phyloP scores from a whole-genome alignment of 2,888 invertebrate genomes.

The Tachina grossa region DNA sequence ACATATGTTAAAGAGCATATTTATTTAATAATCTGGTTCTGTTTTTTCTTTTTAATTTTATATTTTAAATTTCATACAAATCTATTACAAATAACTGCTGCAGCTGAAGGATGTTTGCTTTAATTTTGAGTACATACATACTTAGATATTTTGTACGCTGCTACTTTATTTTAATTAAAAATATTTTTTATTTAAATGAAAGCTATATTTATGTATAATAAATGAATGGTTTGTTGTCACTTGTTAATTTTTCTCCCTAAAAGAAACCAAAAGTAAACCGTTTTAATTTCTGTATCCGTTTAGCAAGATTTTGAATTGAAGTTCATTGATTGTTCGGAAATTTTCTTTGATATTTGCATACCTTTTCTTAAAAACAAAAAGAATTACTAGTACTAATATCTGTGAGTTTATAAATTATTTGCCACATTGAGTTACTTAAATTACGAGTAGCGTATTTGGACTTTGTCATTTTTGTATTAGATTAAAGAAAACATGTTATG shows the following conservation, averaged over 20 bases:
- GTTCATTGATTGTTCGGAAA: too few species aligned
- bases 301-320: not conserved
- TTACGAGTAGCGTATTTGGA: too few species aligned
- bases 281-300: slow-evolving; percentile 26
- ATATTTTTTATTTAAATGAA: slow-evolving; percentile 46
- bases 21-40: slow-evolving; percentile 1
- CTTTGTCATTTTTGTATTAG: too few species aligned
- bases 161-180: slow-evolving; percentile 38
- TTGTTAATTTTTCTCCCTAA: slow-evolving; percentile 16
- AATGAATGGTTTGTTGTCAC: slow-evolving; percentile 20
- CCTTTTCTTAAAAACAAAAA: too few species aligned
- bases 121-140: slow-evolving; percentile 21
- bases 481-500: too few species aligned
- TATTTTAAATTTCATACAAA: slow-evolving; percentile 10
- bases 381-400: too few species aligned
- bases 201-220: slow-evolving; percentile 55
- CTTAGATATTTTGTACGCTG: slow-evolving; percentile 59
- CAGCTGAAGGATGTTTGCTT: slow-evolving; percentile 26
- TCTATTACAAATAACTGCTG: slow-evolving; percentile 21
- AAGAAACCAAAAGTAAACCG: slow-evolving; percentile 38
- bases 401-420: too few species aligned
- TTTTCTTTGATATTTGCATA: too few species aligned
- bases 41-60: slow-evolving; percentile 24
- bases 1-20: slow-evolving; percentile 8
- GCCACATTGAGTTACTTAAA: too few species aligned